Base-by-base conservation (phyloP, 2,888 invertebrate species). In the Drosophila barbarae region DNA sequence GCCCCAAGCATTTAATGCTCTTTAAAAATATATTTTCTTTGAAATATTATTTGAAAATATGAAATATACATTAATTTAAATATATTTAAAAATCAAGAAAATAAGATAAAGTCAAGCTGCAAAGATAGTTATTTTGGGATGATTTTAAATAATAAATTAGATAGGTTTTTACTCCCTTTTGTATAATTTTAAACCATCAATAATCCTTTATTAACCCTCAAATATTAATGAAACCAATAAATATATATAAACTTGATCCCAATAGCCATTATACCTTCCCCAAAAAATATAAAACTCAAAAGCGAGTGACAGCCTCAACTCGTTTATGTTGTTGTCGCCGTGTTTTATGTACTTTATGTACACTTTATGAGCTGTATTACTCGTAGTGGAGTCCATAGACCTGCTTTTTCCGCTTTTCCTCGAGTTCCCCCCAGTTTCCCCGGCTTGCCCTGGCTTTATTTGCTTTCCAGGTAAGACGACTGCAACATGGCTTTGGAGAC, bases 301-400 rank as follows among this genome's bases (percentile, higher is more conserved):
- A 26, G 30, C 38, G 10, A 15, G 35, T 54, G 15, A 15, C 51
- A 61, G 55, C 70, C 34, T 53, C 72, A 76, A 80, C 76, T 72
- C 73, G 81, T 76, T 75, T 65, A 53, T 61, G 23, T 46, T 63
- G 56, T 54, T 74, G 72, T 60, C 72, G 75, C 42, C 52, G 71
- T 71, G 63, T 76, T 82, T 84, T 71, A 78, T 78, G 82, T 84
- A 82, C 83, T 82, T 74, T 55, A 79, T 80, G 80, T 71, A 72
- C 83, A 84, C 68, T 82, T 79, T 79, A 83, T 83, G 77, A 80
- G 69, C 74, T 72, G 80, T 74, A 83, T 79, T 79, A 59, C 59
- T 38, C 18, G 44, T 8, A 77, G 80, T 69, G 23, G 6, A 77
- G 79, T 69, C 54, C 57, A 41, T 44, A 67, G 80, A 76, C 65